These are phyloP conservation scores for Drosophila suzukii DNA, from an alignment of 1,140 invertebrate species.

Conservation along the genomic window DNA sequence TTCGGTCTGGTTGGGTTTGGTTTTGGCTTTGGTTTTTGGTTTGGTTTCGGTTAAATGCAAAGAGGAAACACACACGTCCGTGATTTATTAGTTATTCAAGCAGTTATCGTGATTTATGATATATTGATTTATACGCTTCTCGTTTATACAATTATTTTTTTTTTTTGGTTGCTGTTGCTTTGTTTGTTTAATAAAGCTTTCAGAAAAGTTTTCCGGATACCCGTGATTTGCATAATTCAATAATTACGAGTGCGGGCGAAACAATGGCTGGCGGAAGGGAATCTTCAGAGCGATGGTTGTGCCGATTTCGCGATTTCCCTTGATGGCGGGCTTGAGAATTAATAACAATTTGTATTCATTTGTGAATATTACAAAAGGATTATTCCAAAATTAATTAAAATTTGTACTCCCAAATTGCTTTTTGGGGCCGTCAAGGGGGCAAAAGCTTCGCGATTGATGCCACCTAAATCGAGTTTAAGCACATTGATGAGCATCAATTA, in stretches of 20 bases:
- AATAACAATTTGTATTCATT: constrained; percentile 82
- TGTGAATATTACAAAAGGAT: constrained; percentile 81
- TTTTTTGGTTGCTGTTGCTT: constrained; percentile 1
- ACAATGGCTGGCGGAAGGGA: constrained; percentile 19
- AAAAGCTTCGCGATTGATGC: constrained; percentile 59
- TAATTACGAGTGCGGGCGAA: constrained; percentile 24
- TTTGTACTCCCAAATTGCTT: constrained; percentile 62
- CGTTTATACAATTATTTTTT: constrained; percentile 5
- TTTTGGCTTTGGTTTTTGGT: not conserved
- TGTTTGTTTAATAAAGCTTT: constrained; percentile 41
- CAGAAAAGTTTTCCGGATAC: constrained; percentile 41
- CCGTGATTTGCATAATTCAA: constrained; percentile 77
- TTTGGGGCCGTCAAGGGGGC: not conserved
- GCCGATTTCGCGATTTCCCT: constrained; percentile 52
- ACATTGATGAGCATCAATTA: constrained; percentile 81
- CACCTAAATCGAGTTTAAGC: constrained; percentile 75
- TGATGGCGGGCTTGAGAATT: constrained; percentile 70
- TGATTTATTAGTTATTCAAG: constrained; percentile 75
- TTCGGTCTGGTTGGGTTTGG: constrained; percentile 10
- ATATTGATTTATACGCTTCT: constrained; percentile 61
- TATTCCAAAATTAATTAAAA: constrained; percentile 82
- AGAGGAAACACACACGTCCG: constrained; percentile 59
- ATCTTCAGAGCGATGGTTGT: not conserved
- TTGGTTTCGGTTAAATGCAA: constrained; percentile 34
- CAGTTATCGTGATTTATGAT: constrained; percentile 74